Conservation (phyloP, 2,888 invertebrate genomes). For the Eupithecia subumbrata region DNA sequence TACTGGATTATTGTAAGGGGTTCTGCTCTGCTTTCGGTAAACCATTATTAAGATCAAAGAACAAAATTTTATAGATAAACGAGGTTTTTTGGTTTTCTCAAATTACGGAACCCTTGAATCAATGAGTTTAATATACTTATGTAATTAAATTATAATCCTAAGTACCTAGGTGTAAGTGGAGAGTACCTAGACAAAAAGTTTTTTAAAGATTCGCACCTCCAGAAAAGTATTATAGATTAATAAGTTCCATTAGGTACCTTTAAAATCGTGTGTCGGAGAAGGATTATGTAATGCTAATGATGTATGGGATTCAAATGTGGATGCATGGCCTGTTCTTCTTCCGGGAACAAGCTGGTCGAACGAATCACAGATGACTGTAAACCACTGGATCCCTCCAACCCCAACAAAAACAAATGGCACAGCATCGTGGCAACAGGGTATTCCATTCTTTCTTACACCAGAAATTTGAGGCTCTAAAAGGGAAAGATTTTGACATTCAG, state of each 20-base stretch:
- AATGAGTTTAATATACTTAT: background rate
- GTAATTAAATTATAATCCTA: background rate
- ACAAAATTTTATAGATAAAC: background rate
- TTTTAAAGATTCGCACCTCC: background rate
- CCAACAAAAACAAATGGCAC: too few relatives aligned
- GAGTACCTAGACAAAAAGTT: background rate
- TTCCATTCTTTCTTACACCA: too few relatives aligned
- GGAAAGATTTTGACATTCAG: too few relatives aligned
- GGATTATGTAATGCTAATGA: constrained; percentile 4
- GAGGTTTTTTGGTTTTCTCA: background rate
- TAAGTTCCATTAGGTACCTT: background rate
- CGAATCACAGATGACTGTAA: constrained; percentile 10
- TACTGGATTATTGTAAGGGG: background rate
- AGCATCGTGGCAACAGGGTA: too few relatives aligned
- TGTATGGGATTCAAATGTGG: constrained; percentile 37
- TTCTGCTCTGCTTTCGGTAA: background rate
- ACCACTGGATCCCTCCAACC: background rate
- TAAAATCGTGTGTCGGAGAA: background rate
- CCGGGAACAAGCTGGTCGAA: constrained; percentile 53
- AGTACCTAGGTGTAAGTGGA: background rate
- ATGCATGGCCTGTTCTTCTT: constrained; percentile 51
- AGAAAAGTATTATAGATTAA: background rate
- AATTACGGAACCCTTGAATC: background rate
- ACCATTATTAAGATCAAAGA: background rate
- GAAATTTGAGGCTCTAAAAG: too few relatives aligned